phyloP scores from a whole-genome alignment of 2,797 vertebrate genomes.

The Manis javanica region DNA sequence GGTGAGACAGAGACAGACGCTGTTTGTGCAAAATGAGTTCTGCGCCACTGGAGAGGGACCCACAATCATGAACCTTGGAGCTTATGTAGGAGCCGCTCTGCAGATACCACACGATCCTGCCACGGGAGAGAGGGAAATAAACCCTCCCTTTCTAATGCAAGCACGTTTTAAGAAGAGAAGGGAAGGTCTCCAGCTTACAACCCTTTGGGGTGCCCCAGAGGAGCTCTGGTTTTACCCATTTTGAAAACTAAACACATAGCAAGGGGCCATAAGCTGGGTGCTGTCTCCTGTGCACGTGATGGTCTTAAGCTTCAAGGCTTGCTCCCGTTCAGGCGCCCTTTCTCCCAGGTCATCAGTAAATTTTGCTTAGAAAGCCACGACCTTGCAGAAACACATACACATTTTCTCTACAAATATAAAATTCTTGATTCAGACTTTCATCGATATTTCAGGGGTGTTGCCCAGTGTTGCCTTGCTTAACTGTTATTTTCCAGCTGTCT shows the following conservation, averaged over 20 bases:
- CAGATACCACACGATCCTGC: accelerated
- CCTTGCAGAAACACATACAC: background rate
- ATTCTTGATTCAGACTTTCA: background rate
- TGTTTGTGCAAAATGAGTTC: background rate
- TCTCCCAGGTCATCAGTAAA: too few relatives aligned
- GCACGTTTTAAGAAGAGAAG: background rate
- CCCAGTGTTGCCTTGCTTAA: background rate
- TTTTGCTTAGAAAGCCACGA: background rate
- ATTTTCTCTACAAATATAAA: accelerated
- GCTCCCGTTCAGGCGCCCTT: background rate
- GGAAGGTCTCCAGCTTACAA: background rate
- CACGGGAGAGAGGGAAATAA: background rate
- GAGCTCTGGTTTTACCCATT: background rate
- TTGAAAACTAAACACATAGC: background rate
- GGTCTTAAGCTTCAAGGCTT: background rate
- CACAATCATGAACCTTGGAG: background rate
- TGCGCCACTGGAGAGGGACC: background rate
- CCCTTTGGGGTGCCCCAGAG: background rate
- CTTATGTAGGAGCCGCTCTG: background rate
- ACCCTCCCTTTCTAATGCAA: background rate
- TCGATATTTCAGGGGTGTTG: background rate
- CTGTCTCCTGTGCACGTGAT: accelerated
- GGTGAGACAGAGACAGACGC: accelerated
- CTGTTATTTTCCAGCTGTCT: background rate
- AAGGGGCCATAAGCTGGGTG: background rate